Conservation (phyloP, 1,140 invertebrate species). For the Zophobas morio region DNA sequence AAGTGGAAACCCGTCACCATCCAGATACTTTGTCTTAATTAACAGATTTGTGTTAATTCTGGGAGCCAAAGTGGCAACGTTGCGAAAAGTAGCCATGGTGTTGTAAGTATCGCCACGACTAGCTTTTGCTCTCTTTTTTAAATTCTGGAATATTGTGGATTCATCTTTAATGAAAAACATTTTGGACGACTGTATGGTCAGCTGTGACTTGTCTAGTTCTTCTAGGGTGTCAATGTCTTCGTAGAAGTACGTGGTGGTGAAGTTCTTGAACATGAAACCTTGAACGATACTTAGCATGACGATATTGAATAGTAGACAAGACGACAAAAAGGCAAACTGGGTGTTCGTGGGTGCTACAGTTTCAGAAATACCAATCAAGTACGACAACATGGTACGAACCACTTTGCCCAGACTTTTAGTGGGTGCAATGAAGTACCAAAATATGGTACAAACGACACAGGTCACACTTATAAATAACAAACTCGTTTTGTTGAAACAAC, state of each 20-base stretch:
- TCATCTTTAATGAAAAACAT: background rate
- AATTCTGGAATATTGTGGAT: background rate
- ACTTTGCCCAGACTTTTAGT: background rate
- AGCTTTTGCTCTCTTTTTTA: background rate
- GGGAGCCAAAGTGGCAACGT: conserved; percentile 44
- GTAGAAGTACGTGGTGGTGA: conserved; percentile 12
- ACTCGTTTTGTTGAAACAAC: conserved; percentile 51
- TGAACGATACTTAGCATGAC: background rate
- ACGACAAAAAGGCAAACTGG: background rate
- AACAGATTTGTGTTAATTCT: conserved; percentile 23
- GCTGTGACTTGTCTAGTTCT: conserved; percentile 37
- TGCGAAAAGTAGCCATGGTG: background rate
- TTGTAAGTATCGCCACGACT: background rate
- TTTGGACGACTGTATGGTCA: conserved; percentile 9
- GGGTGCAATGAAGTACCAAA: background rate
- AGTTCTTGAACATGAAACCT: background rate
- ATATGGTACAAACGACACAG: background rate
- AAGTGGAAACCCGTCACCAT: conserved; percentile 32
- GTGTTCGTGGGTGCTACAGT: background rate
- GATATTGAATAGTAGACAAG: background rate
- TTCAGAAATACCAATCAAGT: background rate
- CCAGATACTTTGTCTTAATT: conserved; percentile 28
- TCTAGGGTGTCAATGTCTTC: conserved; percentile 48
- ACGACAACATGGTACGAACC: background rate
- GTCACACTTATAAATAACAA: background rate